These are phyloP conservation scores for Apantesis nais DNA, from an alignment of 2,888 invertebrate genomes.

Conservation along the genomic window DNA sequence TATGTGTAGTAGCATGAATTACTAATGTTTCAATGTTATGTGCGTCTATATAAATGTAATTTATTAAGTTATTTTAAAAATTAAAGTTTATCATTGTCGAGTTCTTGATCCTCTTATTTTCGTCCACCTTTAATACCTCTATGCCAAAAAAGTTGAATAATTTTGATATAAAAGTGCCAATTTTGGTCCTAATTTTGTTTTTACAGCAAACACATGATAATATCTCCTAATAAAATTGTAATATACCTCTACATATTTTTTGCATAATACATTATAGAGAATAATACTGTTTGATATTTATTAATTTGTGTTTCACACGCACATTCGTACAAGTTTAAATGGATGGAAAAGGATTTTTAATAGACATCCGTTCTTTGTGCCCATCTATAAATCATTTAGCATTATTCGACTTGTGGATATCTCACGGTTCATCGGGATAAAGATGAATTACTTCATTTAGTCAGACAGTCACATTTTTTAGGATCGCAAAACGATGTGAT, in stretches of 20 bases:
- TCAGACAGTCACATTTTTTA: background rate
- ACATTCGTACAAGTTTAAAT: background rate
- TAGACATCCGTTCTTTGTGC: background rate
- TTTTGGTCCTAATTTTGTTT: conserved; percentile 49
- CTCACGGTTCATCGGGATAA: background rate
- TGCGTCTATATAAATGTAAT: conserved; percentile 8
- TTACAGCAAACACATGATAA: conserved; percentile 7
- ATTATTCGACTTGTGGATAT: background rate
- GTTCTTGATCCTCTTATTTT: conserved; percentile 32
- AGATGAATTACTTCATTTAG: background rate
- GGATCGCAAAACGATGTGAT: background rate
- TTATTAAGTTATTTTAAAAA: conserved; percentile 20
- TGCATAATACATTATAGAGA: conserved; percentile 22
- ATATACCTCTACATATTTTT: conserved; percentile 21
- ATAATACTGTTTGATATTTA: conserved; percentile 7
- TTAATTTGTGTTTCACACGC: background rate
- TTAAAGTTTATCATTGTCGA: conserved; percentile 33
- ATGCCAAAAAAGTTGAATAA: conserved; percentile 19
- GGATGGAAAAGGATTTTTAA: background rate
- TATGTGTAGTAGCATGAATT: conserved; percentile 30
- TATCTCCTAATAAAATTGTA: background rate
- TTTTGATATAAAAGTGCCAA: conserved; percentile 43
- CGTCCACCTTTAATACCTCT: conserved; percentile 23
- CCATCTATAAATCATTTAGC: background rate
- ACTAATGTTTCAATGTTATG: conserved; percentile 7